phyloP scores from a whole-genome alignment of 2,888 invertebrate genomes.

The Pollenia griseotomentosa region DNA sequence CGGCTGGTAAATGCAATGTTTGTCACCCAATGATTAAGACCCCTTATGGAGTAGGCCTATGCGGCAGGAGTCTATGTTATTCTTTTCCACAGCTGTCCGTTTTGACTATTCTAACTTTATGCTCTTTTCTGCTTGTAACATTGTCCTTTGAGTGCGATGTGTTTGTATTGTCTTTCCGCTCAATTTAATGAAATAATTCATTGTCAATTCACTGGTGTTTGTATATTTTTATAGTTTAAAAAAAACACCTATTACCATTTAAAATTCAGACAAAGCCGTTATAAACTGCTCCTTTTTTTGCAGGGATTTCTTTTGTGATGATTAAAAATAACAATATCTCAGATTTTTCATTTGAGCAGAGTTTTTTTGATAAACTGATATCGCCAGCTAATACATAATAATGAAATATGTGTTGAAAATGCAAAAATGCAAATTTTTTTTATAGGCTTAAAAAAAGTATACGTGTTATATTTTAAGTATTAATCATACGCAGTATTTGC shows the following conservation, averaged over 20 bases:
- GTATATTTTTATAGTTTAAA: slow-evolving; percentile 52
- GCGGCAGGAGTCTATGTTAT: no score
- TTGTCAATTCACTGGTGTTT: slow-evolving; percentile 53
- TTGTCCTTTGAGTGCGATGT: not conserved
- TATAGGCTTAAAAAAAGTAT: no score
- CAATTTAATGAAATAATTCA: slow-evolving; percentile 69
- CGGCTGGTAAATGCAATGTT: no score
- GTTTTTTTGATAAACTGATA: slow-evolving; percentile 10
- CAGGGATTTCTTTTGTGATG: not conserved
- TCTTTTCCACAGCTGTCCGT: no score
- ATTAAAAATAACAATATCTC: slow-evolving; percentile 30
- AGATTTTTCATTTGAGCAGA: not conserved
- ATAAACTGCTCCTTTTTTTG: not conserved
- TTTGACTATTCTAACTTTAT: not conserved
- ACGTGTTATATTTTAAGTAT: slow-evolving; percentile 14
- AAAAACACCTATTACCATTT: slow-evolving; percentile 40
- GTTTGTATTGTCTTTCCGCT: slow-evolving; percentile 42
- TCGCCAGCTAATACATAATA: slow-evolving; percentile 17
- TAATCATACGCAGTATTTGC: slow-evolving; percentile 16
- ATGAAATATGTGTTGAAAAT: slow-evolving; percentile 17
- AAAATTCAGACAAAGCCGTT: slow-evolving; percentile 45
- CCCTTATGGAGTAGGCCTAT: no score
- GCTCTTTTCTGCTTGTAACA: not conserved
- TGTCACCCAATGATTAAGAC: no score
- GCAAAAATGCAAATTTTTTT: not conserved